Evolutionary conservation across 2,888 invertebrate genomes (phyloP).

Genomic region (Plebejus argus): DNA sequence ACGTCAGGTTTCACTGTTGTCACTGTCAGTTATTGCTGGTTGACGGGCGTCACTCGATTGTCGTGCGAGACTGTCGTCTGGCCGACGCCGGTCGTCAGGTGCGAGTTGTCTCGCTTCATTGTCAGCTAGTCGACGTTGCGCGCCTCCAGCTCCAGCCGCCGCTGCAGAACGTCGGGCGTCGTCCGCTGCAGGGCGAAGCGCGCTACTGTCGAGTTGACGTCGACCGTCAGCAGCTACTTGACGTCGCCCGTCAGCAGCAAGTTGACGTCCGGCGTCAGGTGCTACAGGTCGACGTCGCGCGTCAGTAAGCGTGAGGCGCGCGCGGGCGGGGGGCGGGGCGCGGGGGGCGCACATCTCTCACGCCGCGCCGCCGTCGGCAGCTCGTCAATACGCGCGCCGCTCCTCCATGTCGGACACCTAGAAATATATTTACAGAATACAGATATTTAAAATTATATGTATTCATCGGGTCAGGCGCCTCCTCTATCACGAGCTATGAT

Average conservation of each 20-base stretch:
- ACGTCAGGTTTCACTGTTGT: conserved; percentile 38
- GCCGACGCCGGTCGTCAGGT: conserved; percentile 10
- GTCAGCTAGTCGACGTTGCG: conserved; percentile 41
- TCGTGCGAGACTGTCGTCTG: not conserved
- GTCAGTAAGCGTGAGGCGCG: conserved; percentile 36
- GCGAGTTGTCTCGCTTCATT: conserved; percentile 36
- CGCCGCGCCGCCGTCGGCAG: conserved; percentile 42
- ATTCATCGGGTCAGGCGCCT: too few species aligned
- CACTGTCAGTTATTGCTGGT: conserved; percentile 46
- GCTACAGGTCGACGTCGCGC: not conserved
- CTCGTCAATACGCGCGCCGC: conserved; percentile 74
- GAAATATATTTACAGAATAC: conserved; percentile 33
- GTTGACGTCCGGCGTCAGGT: conserved; percentile 34
- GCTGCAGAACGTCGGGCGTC: conserved; percentile 11
- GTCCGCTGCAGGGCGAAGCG: conserved; percentile 66
- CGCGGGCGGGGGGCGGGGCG: conserved; percentile 39
- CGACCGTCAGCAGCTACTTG: conserved; percentile 8
- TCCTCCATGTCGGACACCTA: conserved; percentile 74
- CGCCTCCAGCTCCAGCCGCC: conserved; percentile 30
- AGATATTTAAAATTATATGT: not conserved
- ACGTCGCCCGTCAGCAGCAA: conserved; percentile 31
- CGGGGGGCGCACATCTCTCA: conserved; percentile 40
- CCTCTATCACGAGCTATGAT: too few species aligned
- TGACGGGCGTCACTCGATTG: conserved; percentile 33
- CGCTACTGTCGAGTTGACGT: conserved; percentile 53